These are phyloP conservation scores for Augiades crinisus DNA, from an alignment of 2,888 invertebrate genomes.

Conservation along the genomic window DNA sequence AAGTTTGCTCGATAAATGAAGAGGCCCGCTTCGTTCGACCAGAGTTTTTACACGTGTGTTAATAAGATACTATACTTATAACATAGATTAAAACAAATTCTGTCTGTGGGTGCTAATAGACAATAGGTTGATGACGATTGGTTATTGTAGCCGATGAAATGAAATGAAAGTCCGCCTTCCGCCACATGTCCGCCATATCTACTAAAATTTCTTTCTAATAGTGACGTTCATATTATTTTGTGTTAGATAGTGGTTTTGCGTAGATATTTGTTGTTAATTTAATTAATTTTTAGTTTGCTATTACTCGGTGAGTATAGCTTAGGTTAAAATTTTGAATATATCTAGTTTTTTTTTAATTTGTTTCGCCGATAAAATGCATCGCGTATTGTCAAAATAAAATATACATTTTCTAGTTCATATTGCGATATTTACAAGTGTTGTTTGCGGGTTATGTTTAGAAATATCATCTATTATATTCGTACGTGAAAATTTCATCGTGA, in stretches of 20 bases:
- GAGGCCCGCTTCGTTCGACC: no score
- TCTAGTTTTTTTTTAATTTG: constrained; percentile 53
- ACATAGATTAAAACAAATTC: constrained; percentile 1
- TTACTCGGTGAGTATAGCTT: constrained; percentile 62
- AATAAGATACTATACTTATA: no score
- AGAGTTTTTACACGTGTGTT: no score
- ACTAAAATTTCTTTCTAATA: constrained; percentile 68
- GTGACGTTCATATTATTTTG: constrained; percentile 76
- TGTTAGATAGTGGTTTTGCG: constrained; percentile 66
- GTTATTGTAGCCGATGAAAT: constrained; percentile 44
- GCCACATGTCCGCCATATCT: constrained; percentile 79
- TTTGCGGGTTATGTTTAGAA: constrained; percentile 36
- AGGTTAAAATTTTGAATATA: constrained; percentile 41
- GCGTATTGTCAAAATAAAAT: constrained; percentile 72
- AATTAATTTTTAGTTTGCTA: constrained; percentile 69
- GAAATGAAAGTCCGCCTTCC: constrained; percentile 67
- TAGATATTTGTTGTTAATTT: constrained; percentile 72
- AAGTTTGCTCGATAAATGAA: no score
- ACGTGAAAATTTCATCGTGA: constrained; percentile 4
- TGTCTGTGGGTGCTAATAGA: constrained; percentile 38
- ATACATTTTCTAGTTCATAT: constrained; percentile 47
- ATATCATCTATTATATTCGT: constrained; percentile 16
- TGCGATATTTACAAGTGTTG: constrained; percentile 44
- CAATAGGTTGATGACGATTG: constrained; percentile 46
- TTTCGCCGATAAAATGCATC: constrained; percentile 65